Conservation (phyloP, 2,113 vertebrate species). For the Ptychochromis oligacanthus region DNA sequence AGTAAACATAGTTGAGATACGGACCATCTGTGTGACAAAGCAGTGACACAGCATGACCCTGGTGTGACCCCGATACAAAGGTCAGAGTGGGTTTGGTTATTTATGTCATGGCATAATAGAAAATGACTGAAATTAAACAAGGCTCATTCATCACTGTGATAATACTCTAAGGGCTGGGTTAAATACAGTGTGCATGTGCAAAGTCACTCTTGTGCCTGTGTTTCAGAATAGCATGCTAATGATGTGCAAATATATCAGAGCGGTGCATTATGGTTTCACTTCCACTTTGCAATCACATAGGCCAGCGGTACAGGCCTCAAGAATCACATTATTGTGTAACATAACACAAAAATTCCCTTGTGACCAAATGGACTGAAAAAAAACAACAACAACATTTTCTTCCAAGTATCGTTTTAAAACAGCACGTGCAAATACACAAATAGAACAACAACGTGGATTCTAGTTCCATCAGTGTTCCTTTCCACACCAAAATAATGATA, state of each 20-base stretch:
- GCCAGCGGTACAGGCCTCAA: not conserved
- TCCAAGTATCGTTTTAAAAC: not conserved
- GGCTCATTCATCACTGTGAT: not conserved
- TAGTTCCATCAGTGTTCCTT: not conserved
- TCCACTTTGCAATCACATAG: slow-evolving; percentile 15
- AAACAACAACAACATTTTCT: too few species aligned
- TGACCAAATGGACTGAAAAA: not conserved
- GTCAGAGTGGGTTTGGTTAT: slow-evolving; percentile 10
- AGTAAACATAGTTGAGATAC: slow-evolving; percentile 49
- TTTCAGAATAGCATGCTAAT: slow-evolving; percentile 27
- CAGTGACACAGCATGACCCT: slow-evolving; percentile 31
- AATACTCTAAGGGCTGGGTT: not conserved
- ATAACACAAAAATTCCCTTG: slow-evolving; percentile 1
- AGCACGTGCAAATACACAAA: not conserved
- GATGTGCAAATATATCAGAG: slow-evolving; percentile 29
- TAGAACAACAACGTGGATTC: not conserved
- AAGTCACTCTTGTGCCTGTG: not conserved
- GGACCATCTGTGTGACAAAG: slow-evolving; percentile 50
- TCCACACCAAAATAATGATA: not conserved
- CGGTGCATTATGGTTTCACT: slow-evolving; percentile 36
- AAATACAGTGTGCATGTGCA: not conserved
- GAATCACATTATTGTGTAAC: slow-evolving; percentile 13
- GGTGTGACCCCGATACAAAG: slow-evolving; percentile 7
- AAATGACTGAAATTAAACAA: not conserved
- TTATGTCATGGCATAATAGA: not conserved